These are phyloP conservation scores for Rhabdomys pumilio DNA, from an alignment of 2,797 vertebrate species.

Conservation along the genomic window DNA sequence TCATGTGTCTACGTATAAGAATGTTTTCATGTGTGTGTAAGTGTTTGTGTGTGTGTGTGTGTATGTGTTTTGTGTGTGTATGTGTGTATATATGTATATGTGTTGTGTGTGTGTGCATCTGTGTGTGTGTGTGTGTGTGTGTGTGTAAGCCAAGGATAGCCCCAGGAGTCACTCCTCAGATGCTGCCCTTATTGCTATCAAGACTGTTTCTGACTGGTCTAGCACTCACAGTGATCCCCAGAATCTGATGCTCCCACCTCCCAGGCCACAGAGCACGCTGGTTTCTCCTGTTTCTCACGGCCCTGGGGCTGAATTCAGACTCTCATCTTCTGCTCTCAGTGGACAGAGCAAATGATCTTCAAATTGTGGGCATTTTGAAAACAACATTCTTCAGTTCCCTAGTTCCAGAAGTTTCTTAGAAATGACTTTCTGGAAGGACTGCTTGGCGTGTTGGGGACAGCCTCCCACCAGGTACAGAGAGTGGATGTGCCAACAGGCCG, in stretches of 20 bases:
- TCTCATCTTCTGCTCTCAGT: not conserved
- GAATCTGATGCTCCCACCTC: not conserved
- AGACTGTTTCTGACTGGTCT: not conserved
- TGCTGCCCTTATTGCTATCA: not conserved
- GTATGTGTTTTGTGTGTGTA: rapidly evolving
- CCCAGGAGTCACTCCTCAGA: not conserved
- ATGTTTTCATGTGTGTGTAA: not conserved
- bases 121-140: too few species aligned
- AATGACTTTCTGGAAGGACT: not conserved
- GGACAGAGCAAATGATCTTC: not conserved
- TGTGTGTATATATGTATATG: not conserved
- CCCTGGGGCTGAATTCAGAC: not conserved
- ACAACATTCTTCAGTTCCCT: not conserved
- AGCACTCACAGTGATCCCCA: not conserved
- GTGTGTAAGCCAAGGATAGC: not conserved
- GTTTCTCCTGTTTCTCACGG: not conserved
- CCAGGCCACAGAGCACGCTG: too few species aligned
- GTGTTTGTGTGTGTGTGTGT: rapidly evolving
- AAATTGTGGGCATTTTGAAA: not conserved
- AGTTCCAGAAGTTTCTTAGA: not conserved
- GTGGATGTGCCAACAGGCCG: not conserved
- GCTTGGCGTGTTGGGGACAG: not conserved
- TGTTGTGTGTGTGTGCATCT: not conserved
- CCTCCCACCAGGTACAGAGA: not conserved
- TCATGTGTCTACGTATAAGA: not conserved